These are phyloP conservation scores for Myrmecobius fasciatus DNA, from an alignment of 2,113 vertebrate species.

Conservation along the genomic window DNA sequence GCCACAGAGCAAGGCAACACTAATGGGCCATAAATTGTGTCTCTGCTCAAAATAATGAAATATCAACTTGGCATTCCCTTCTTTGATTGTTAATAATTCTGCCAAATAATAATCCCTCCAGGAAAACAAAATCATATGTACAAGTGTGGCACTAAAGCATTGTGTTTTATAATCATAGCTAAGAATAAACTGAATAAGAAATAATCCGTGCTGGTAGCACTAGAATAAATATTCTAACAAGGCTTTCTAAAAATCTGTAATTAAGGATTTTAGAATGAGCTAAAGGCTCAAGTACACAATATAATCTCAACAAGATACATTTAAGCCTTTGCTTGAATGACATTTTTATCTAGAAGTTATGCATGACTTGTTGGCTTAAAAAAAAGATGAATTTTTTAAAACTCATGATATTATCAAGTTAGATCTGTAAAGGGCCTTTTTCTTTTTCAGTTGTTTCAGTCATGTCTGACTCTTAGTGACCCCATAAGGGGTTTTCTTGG, in stretches of 20 bases:
- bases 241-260: neutral
- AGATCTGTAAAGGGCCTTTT: neutral
- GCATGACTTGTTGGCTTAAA: neutral
- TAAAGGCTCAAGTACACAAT: conserved; percentile 13
- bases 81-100: conserved; percentile 10
- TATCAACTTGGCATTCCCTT: neutral
- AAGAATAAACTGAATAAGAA: conserved; percentile 25
- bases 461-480: too few species aligned
- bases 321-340: neutral
- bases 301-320: neutral
- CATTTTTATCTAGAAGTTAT: neutral
- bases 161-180: conserved; percentile 14
- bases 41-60: conserved; percentile 54
- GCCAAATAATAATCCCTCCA: conserved; percentile 61
- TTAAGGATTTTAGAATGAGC: neutral
- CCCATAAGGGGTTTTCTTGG: neutral
- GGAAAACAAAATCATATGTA: conserved; percentile 48
- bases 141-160: neutral
- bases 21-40: neutral
- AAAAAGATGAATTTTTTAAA: too few species aligned
- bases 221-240: conserved; percentile 32
- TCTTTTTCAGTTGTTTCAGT: neutral
- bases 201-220: conserved; percentile 42
- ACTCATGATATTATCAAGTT: neutral
- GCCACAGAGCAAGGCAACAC: conserved; percentile 32